Base-by-base conservation (phyloP, 2,888 invertebrate species). In the Ganaspis brasiliensis region DNA sequence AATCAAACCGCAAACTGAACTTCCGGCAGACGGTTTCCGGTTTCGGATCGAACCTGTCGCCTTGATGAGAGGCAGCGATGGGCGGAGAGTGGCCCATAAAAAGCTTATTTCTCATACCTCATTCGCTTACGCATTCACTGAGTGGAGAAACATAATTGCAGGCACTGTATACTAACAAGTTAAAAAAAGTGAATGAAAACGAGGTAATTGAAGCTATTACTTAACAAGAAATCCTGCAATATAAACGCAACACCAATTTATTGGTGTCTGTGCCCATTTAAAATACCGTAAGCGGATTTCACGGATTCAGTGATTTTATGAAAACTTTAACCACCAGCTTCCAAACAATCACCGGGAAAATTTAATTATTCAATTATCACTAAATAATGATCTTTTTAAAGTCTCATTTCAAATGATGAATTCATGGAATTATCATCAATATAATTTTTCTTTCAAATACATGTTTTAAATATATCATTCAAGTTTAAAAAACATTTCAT, bases 1-100 rank as follows among this genome's bases (percentile, higher is more conserved):
- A 70, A 55, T 72, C 75, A 77, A 73, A 76, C 77, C 77, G 76
- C 84, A 86, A 85, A 86, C 82, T 80, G 83, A 87, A 88, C 89
- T 87, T 89, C 89, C 89, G 84, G 77, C 73, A 67, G 70, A 73
- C 81, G 77, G 81, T 82, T 84, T 85, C 85, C 84, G 83, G 67
- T 67, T 40, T 67, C 40, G 40, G 24, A 67, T 67, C 45, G 45
- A 67, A 67, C 45, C 45, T 67, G 67, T 67, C 67, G 45, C 40
- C 24, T 14, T n/a, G 45, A 67, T 45, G 67, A 67, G 67, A 40
- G 63, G 40, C 45, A 61, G 21, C 40, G 40, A 67, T 45, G 67
- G 67, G 67, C 67, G 67, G 67, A 67, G 67, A 45, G 40, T 40
- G 45, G 24, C 24, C 45, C n/a, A n/a, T 67, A 67, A 67, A 52